Evolutionary conservation across 2,888 invertebrate genomes (phyloP), one percentile per base, ranked within the genome.

Genomic region (Busseola fusca): DNA sequence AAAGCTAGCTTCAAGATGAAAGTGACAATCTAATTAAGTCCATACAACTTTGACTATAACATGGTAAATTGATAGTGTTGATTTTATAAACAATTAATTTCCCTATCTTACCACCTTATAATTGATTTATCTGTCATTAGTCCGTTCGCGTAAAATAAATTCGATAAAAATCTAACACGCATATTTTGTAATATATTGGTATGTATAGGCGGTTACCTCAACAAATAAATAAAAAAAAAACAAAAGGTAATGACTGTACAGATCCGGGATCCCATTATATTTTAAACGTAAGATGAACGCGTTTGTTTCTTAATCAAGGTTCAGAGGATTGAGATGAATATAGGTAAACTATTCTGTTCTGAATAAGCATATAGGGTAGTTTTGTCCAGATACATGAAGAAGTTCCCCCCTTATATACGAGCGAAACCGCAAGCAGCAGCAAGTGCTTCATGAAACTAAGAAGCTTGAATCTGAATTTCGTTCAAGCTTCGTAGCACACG

Each of bases 1-100:
- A 85, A 93, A 92, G 91, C 91, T 87, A 72, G 86, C 84, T 86
- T 82, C 30, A 74, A 80, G 68, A 80, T 69, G 58, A 80, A 86
- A 84, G 64, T 78, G 72, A 82, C 59, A 66, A 69, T 66, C 52
- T 69, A 77, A 62, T 67, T 80, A 77, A 80, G 80, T 73, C 79
- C 64, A 82, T 48, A 72, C 77, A 84, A 45, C 14, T 4, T 9
- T 48, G 3, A 45, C 45, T 9, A 21, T 10, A 10, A 48, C 21
- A n/a, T 48, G 48, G 18, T 21, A 21, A 21, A 48, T 21, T 48
- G 21, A 48, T 16, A 42, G 16, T 1, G 16, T 16, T 42, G 16
- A 45, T 45, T 45, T 6, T 1, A 45, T 45, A 18, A 45, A 42
- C 1, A 42, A 45, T 45, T 6, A 45, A 45, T 18, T 18, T 18